Conservation (phyloP, 2,888 invertebrate species). For the Hemaris fuciformis region DNA sequence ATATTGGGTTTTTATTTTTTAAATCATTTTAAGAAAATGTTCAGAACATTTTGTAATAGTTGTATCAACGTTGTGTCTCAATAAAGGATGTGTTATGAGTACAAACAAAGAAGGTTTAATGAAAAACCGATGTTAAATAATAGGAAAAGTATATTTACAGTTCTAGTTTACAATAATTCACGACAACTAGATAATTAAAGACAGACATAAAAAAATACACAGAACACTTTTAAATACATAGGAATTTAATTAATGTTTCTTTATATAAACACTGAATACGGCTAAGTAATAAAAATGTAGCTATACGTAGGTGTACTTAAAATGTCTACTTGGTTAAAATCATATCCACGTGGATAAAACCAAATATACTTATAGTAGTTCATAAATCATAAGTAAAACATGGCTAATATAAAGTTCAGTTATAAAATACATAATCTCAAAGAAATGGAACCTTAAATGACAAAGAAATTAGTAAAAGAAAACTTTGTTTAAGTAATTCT, state of each 20-base stretch:
- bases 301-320: neutral
- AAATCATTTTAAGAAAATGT: no score
- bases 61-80: neutral
- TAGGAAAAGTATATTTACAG: constrained; percentile 10
- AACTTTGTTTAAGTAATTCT: neutral
- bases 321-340: neutral
- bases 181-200: constrained; percentile 3
- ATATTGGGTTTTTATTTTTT: constrained; percentile 11
- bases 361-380: neutral
- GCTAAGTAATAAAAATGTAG: neutral
- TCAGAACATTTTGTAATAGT: no score
- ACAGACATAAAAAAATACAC: neutral
- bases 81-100: neutral
- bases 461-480: neutral
- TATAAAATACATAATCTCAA: neutral
- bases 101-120: neutral
- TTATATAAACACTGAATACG: neutral
- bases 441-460: neutral
- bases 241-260: constrained; percentile 2
- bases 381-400: neutral
- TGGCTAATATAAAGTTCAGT: neutral
- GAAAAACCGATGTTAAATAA: neutral
- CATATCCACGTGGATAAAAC: neutral
- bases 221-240: constrained; percentile 3
- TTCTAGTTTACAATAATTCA: constrained; percentile 3